Conservation (phyloP, 2,113 vertebrate genomes). For the Shinisaurus crocodilurus region DNA sequence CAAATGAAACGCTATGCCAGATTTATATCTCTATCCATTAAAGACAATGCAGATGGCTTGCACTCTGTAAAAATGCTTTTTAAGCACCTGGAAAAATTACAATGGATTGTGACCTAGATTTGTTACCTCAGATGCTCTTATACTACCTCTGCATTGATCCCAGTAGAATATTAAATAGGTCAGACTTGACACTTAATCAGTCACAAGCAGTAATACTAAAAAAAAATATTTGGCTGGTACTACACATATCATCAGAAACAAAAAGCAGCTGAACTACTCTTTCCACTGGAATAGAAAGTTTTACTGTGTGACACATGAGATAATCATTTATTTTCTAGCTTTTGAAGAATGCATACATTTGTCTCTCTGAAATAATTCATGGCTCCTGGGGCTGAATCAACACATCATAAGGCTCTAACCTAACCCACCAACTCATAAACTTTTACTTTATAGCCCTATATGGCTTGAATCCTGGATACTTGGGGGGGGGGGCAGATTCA, state of each 20-base stretch:
- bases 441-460: not conserved
- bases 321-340: not conserved
- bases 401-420: not conserved
- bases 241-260: not conserved
- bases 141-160: not conserved
- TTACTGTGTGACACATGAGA: not conserved
- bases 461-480: not conserved
- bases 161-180: constrained; percentile 9
- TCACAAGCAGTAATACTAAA: constrained; percentile 1
- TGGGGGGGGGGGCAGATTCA: too few species aligned
- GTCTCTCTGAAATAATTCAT: not conserved
- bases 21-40: not conserved
- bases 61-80: not conserved
- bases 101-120: constrained; percentile 13
- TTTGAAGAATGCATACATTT: not conserved
- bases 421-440: not conserved
- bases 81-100: constrained; percentile 1
- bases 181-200: constrained; percentile 11
- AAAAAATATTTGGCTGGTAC: not conserved
- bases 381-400: not conserved
- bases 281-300: not conserved
- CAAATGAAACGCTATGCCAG: not conserved
- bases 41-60: not conserved
- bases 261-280: not conserved
- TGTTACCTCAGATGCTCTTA: constrained; percentile 1